A percentile compares a stretch with the other conserved stretches of the same genome.
Evolutionary conservation across 2,113 vertebrate genomes (phyloP).

Genomic region (Bothrops jararaca): DNA sequence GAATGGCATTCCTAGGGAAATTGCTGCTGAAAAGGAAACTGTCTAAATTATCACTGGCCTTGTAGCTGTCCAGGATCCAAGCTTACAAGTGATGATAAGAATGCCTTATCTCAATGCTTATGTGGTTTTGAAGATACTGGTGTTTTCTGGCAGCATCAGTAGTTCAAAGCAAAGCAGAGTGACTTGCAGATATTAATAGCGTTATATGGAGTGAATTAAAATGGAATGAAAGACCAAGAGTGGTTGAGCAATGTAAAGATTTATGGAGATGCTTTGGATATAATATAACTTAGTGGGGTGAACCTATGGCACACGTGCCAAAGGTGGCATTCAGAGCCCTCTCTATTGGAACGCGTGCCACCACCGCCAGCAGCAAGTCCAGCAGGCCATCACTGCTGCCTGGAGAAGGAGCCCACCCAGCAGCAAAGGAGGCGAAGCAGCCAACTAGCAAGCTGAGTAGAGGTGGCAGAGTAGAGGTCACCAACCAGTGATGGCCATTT

Average conservation of each 20-base stretch:
- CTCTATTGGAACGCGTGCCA: too few relatives aligned
- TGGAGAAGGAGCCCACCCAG: too few relatives aligned
- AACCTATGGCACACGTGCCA: too few relatives aligned
- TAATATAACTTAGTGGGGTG: background rate
- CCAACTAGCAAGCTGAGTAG: too few relatives aligned
- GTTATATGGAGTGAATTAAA: background rate
- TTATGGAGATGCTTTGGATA: conserved; percentile 3
- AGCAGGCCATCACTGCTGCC: too few relatives aligned
- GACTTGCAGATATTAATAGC: conserved; percentile 24
- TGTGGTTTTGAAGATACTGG: background rate
- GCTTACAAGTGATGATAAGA: fast-evolving
- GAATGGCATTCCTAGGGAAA: fast-evolving
- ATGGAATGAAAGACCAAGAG: conserved; percentile 14
- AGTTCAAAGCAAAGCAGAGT: conserved; percentile 31
- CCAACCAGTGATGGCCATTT: too few relatives aligned
- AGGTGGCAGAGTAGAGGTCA: too few relatives aligned
- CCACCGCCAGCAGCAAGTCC: too few relatives aligned
- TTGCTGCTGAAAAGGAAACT: background rate
- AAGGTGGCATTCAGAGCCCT: too few relatives aligned
- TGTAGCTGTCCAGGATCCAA: background rate
- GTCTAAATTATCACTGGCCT: background rate
- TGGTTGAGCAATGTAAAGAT: conserved; percentile 7
- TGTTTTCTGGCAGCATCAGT: conserved; percentile 21
- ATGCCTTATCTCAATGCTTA: background rate
- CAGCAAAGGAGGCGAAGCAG: too few relatives aligned